Conservation (phyloP, 1,140 invertebrate species). For the Cylas formicarius region DNA sequence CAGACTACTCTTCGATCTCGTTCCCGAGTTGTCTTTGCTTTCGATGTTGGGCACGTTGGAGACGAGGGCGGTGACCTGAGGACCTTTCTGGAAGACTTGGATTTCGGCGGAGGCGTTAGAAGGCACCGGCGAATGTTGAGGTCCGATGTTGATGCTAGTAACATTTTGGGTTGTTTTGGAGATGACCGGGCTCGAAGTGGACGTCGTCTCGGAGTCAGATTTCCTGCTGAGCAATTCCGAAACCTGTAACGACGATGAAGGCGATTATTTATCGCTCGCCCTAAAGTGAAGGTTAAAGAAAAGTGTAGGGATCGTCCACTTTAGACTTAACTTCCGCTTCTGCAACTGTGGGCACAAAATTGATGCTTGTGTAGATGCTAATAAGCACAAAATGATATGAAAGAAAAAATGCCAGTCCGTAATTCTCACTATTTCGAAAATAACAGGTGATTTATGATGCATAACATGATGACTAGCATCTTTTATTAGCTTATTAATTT, state of each 20-base stretch:
- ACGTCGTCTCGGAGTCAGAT: constrained; percentile 19
- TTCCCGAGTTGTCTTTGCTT: constrained; percentile 43
- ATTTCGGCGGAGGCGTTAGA: constrained; percentile 37
- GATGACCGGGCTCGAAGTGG: constrained; percentile 30
- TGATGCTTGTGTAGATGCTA: not conserved
- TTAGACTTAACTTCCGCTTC: too few relatives aligned
- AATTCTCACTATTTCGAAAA: too few relatives aligned
- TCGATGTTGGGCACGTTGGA: constrained; percentile 52
- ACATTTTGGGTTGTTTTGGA: constrained; percentile 49
- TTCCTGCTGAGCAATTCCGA: constrained; percentile 34
- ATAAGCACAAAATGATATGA: not conserved
- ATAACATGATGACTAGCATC: too few relatives aligned
- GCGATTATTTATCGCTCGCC: not conserved
- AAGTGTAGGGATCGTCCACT: too few relatives aligned
- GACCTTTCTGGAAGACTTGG: constrained; percentile 58
- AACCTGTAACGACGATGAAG: constrained; percentile 28
- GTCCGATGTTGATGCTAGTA: constrained; percentile 53
- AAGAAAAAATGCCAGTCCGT: too few relatives aligned
- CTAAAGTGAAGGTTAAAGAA: too few relatives aligned
- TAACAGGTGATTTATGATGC: too few relatives aligned
- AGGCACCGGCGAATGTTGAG: constrained; percentile 32
- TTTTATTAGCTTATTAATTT: too few relatives aligned
- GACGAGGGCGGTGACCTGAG: constrained; percentile 49
- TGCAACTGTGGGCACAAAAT: too few relatives aligned
- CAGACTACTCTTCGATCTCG: constrained; percentile 48